phyloP scores from a whole-genome alignment of 2,113 vertebrate genomes.

The Eretmochelys imbricata region DNA sequence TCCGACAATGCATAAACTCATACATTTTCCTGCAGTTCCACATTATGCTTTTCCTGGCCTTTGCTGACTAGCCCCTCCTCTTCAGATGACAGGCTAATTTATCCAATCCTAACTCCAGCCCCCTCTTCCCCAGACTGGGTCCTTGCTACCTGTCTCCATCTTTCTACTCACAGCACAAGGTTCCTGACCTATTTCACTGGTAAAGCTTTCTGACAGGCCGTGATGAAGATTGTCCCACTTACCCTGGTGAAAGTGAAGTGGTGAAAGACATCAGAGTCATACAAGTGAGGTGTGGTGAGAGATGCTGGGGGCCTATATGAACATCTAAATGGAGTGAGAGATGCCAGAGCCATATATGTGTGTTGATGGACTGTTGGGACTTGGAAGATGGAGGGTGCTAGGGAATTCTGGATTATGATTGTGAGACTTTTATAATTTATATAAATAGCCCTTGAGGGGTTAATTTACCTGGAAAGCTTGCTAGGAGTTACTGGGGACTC shows the following conservation, averaged over 20 bases:
- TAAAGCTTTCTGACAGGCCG: neutral
- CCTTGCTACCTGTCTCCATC: neutral
- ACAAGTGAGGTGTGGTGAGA: too few species aligned
- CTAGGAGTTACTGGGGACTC: too few species aligned
- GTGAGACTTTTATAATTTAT: too few species aligned
- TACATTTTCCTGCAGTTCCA: neutral
- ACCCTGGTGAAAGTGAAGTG: neutral
- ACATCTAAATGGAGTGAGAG: too few species aligned
- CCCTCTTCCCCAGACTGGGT: neutral
- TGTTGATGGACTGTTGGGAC: too few species aligned
- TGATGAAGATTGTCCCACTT: neutral
- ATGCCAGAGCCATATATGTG: too few species aligned
- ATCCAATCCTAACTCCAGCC: neutral
- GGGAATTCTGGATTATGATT: too few species aligned
- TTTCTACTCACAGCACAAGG: neutral
- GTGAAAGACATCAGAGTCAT: too few species aligned
- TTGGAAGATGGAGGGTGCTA: too few species aligned
- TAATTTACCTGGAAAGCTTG: too few species aligned
- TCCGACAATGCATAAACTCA: neutral
- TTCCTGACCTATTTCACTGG: neutral
- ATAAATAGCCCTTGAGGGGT: too few species aligned
- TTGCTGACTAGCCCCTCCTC: neutral
- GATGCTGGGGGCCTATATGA: too few species aligned
- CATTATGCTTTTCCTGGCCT: neutral
- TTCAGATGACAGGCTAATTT: neutral